A percentile compares a stretch with the other conserved stretches of the same genome.
These are phyloP conservation scores for Melieria picta DNA, from an alignment of 2,888 invertebrate genomes.

Conservation along the genomic window DNA sequence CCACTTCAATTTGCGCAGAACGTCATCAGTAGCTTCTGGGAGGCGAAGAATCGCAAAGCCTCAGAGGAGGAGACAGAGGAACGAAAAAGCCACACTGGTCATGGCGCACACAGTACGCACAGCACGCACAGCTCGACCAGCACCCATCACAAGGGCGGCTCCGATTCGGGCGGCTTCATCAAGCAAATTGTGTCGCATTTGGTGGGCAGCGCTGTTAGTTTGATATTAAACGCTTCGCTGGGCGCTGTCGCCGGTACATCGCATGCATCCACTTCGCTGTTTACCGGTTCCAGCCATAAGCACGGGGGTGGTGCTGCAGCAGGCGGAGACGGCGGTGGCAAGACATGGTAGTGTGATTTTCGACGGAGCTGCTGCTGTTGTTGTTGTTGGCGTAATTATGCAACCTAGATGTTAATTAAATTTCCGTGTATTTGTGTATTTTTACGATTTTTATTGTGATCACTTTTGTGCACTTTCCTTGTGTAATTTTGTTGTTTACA, in stretches of 20 bases:
- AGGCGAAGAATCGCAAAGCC: slow-evolving; percentile 56
- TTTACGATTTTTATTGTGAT: not conserved
- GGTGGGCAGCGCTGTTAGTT: slow-evolving; percentile 59
- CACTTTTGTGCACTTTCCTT: not conserved
- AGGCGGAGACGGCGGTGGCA: slow-evolving; percentile 18
- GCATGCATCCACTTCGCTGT: slow-evolving; percentile 55
- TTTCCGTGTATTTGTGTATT: slow-evolving; percentile 9
- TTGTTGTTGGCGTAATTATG: slow-evolving; percentile 1
- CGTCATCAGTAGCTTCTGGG: slow-evolving; percentile 56
- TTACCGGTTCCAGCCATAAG: slow-evolving; percentile 43
- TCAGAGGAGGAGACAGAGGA: slow-evolving; percentile 49
- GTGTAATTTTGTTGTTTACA: too few species aligned
- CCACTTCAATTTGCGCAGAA: slow-evolving; percentile 60
- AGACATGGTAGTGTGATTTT: not conserved
- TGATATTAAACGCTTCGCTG: slow-evolving; percentile 59
- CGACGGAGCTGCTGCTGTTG: not conserved
- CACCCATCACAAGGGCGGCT: slow-evolving; percentile 43
- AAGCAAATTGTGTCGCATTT: slow-evolving; percentile 61
- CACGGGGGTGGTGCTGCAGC: slow-evolving; percentile 12
- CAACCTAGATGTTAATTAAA: slow-evolving; percentile 2
- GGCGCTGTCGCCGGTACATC: slow-evolving; percentile 64
- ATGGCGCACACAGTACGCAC: not conserved
- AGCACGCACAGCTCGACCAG: slow-evolving; percentile 11
- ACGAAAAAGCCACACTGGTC: slow-evolving; percentile 35
- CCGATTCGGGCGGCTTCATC: slow-evolving; percentile 61